Conservation (phyloP, 2,797 vertebrate genomes). For the Onychomys leucogaster region DNA sequence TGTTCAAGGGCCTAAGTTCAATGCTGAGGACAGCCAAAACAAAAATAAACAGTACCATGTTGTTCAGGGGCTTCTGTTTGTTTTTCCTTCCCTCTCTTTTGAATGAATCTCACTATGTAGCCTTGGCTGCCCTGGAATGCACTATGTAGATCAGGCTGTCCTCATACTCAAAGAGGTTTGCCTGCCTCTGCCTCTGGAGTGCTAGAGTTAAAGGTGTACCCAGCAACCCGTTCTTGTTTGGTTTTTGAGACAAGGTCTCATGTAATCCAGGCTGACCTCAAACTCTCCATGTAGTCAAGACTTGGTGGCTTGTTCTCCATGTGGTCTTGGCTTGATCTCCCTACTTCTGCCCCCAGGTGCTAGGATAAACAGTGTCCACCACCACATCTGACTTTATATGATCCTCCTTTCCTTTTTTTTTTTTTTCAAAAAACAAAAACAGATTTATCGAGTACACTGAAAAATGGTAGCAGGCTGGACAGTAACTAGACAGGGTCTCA, state of each 20-base stretch:
- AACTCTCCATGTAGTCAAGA: too few species aligned
- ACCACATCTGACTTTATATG: too few species aligned
- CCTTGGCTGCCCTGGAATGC: background rate
- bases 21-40: background rate
- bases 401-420: too few species aligned
- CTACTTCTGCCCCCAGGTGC: too few species aligned
- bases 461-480: background rate
- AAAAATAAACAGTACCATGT: background rate
- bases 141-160: too few species aligned
- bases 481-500: background rate
- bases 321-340: too few species aligned
- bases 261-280: background rate
- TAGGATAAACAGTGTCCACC: too few species aligned
- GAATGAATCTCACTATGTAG: background rate
- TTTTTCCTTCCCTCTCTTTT: background rate
- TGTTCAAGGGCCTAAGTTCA: background rate
- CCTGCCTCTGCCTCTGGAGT: background rate
- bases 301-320: too few species aligned
- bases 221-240: background rate
- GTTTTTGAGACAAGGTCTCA: background rate
- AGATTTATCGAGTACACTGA: background rate
- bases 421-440: background rate
- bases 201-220: background rate
- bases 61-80: background rate
- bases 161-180: too few species aligned